Evolutionary conservation across 2,113 vertebrate species (phyloP).

Genomic region (Galemys pyrenaicus): DNA sequence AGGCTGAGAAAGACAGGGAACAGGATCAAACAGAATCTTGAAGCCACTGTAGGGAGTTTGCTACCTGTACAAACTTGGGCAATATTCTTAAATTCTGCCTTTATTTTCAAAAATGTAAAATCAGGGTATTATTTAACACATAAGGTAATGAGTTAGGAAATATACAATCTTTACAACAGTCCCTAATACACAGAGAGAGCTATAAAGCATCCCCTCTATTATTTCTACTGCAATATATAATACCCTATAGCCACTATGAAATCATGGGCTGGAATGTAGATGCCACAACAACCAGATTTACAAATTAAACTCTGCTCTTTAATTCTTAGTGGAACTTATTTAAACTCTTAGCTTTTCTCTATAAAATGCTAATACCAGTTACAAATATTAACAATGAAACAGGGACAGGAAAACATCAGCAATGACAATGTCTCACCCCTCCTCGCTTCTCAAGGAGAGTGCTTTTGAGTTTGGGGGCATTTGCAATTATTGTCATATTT

Average conservation of each 20-base stretch:
- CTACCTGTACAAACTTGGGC: not conserved
- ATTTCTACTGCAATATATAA: not conserved
- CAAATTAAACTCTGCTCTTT: not conserved
- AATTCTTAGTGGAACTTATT: not conserved
- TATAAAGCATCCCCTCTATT: not conserved
- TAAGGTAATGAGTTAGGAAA: not conserved
- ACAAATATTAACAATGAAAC: not conserved
- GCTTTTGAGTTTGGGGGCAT: not conserved
- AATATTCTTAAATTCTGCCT: not conserved
- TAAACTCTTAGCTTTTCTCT: not conserved
- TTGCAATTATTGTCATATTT: not conserved
- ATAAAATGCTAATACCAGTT: not conserved
- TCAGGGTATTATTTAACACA: not conserved
- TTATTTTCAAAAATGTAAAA: constrained; percentile 8
- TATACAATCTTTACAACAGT: not conserved
- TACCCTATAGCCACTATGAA: not conserved
- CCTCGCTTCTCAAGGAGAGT: not conserved
- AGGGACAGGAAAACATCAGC: not conserved
- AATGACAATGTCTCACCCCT: not conserved
- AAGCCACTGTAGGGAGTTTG: not conserved
- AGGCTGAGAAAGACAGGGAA: not conserved
- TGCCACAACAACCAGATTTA: not conserved
- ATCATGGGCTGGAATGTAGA: not conserved
- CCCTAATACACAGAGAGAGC: not conserved
- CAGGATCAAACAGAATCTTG: not conserved